Percentiles rank a stretch among this genome's conserved stretches.
These are phyloP conservation scores for Girardia tigrina DNA, from an alignment of 2,888 invertebrate genomes.

Conservation along the genomic window DNA sequence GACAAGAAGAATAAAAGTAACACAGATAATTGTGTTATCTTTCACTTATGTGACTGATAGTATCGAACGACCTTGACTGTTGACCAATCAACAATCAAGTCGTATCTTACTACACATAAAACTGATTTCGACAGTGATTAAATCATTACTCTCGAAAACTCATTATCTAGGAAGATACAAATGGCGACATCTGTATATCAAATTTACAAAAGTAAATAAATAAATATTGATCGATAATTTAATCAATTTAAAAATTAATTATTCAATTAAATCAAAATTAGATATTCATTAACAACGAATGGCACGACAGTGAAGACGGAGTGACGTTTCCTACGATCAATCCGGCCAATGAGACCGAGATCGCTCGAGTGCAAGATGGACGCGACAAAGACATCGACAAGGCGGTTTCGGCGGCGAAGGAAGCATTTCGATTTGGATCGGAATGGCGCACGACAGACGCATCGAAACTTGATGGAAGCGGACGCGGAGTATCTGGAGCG, in stretches of 20 bases:
- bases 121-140: no score
- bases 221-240: not conserved
- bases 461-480: constrained; percentile 63
- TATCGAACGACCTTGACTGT: no score
- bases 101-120: no score
- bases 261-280: not conserved
- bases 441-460: constrained; percentile 59
- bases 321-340: constrained; percentile 47
- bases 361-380: not conserved
- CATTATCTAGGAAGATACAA: no score
- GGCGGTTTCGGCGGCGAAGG: constrained; percentile 51
- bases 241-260: no score
- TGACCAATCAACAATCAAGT: no score
- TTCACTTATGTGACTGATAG: no score
- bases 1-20: no score
- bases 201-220: constrained; percentile 11
- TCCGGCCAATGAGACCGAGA: constrained; percentile 24
- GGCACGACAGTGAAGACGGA: constrained; percentile 62
- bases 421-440: constrained; percentile 50
- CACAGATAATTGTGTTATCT: no score
- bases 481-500: constrained; percentile 64
- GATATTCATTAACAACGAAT: constrained; percentile 70
- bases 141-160: no score
- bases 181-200: no score
- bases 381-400: constrained; percentile 40